Percentiles rank a stretch among this genome's conserved stretches.
phyloP scores from a whole-genome alignment of 2,797 vertebrate species.

The Oophaga sylvatica region DNA sequence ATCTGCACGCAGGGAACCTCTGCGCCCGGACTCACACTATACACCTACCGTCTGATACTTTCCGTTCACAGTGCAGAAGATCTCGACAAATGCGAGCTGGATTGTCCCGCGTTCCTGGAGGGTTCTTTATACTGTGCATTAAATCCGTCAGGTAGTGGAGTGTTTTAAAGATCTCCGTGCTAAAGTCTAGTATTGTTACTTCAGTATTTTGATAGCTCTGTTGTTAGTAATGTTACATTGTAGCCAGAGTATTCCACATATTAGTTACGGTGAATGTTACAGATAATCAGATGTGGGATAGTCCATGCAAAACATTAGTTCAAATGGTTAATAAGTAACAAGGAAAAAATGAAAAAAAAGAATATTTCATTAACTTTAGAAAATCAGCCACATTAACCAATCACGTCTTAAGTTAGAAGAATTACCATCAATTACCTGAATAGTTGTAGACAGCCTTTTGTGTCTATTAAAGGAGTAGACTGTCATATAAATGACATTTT shows the following conservation, averaged over 20 bases:
- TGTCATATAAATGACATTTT: too few relatives aligned
- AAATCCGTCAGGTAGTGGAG: constrained; percentile 88
- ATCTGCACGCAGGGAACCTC: neutral
- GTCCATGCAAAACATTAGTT: neutral
- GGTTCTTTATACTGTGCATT: constrained; percentile 89
- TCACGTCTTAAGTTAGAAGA: neutral
- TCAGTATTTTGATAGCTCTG: constrained; percentile 93
- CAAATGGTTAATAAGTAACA: neutral
- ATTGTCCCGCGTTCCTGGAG: constrained; percentile 89
- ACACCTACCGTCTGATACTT: constrained; percentile 86
- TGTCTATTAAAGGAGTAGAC: too few relatives aligned
- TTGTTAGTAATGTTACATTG: neutral
- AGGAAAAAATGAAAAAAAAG: constrained; percentile 1
- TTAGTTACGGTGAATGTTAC: neutral
- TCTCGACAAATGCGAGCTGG: constrained; percentile 94
- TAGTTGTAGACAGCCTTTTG: too few relatives aligned
- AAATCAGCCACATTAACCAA: neutral
- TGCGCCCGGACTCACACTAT: neutral
- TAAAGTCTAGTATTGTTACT: constrained; percentile 80
- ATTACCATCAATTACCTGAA: too few relatives aligned
- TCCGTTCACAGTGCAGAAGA: constrained; percentile 87
- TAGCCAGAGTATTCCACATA: neutral
- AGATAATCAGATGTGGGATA: neutral
- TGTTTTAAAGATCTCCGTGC: constrained; percentile 87
- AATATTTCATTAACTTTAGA: neutral